These are phyloP conservation scores for Tetanocera ferruginea DNA, from an alignment of 2,888 invertebrate species.

Conservation along the genomic window DNA sequence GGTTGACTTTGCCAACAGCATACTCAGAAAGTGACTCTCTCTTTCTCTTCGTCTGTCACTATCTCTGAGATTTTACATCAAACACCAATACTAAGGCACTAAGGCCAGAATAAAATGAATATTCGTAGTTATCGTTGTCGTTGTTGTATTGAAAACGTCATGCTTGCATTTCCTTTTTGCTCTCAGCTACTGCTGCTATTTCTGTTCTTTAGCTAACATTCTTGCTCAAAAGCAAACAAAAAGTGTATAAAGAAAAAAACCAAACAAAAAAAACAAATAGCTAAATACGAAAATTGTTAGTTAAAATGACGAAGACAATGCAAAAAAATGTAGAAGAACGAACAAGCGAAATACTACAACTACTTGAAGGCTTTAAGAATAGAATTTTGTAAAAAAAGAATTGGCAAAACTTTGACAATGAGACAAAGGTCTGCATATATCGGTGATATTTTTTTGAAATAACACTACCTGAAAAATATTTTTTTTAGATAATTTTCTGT, in stretches of 20 bases:
- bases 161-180: constrained; percentile 18
- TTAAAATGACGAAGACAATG: too few relatives aligned
- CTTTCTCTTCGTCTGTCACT: background rate
- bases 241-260: background rate
- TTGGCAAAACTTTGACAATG: too few relatives aligned
- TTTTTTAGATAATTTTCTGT: too few relatives aligned
- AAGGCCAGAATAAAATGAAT: constrained; percentile 17
- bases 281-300: too few relatives aligned
- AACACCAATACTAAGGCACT: background rate
- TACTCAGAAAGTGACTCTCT: background rate
- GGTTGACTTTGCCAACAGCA: background rate
- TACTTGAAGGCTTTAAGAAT: too few relatives aligned
- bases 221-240: background rate
- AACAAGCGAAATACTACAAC: too few relatives aligned
- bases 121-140: background rate
- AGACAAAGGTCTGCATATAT: too few relatives aligned
- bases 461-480: too few relatives aligned
- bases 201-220: background rate
- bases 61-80: background rate
- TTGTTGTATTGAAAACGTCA: constrained; percentile 6
- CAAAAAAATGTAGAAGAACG: too few relatives aligned
- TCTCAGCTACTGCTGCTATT: constrained; percentile 2
- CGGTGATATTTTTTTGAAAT: too few relatives aligned
- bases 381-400: too few relatives aligned
- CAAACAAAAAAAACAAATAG: background rate